A percentile compares a stretch with the other conserved stretches of the same genome.
These are phyloP conservation scores for Symphodus melops DNA, from an alignment of 2,113 vertebrate genomes.

Conservation along the genomic window DNA sequence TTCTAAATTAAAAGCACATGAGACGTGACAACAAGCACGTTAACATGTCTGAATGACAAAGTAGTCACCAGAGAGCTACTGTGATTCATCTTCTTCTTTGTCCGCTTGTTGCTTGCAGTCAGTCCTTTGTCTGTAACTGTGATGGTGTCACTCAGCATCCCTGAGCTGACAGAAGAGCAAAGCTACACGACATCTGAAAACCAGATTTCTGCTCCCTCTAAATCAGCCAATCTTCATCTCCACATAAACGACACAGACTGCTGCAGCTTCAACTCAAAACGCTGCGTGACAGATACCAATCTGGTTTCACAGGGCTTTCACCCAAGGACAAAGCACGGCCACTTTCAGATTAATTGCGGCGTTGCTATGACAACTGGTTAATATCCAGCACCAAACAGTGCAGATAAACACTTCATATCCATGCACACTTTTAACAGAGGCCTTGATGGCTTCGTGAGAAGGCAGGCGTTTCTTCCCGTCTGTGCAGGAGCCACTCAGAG, in stretches of 20 bases:
- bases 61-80: constrained; percentile 22
- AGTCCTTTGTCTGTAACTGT: constrained; percentile 4
- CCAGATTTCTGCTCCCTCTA: constrained; percentile 5
- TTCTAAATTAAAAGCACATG: background rate
- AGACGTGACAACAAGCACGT: background rate
- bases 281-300: constrained; percentile 41
- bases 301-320: constrained; percentile 54
- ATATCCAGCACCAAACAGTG: constrained; percentile 55
- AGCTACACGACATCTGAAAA: constrained; percentile 25
- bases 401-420: constrained; percentile 28
- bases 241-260: background rate
- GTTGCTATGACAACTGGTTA: constrained; percentile 75
- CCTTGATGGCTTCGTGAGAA: background rate
- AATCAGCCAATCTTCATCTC: constrained; percentile 16
- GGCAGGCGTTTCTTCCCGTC: constrained; percentile 7
- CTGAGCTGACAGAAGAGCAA: background rate
- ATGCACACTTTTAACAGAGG: constrained; percentile 30
- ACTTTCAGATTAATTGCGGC: constrained; percentile 60
- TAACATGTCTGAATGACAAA: background rate
- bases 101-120: constrained; percentile 31
- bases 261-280: constrained; percentile 16
- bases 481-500: background rate
- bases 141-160: constrained; percentile 35
- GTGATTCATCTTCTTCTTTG: constrained; percentile 4
- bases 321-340: constrained; percentile 66